phyloP scores from a whole-genome alignment of 2,797 vertebrate genomes.

The Silurus lanzhouensis region DNA sequence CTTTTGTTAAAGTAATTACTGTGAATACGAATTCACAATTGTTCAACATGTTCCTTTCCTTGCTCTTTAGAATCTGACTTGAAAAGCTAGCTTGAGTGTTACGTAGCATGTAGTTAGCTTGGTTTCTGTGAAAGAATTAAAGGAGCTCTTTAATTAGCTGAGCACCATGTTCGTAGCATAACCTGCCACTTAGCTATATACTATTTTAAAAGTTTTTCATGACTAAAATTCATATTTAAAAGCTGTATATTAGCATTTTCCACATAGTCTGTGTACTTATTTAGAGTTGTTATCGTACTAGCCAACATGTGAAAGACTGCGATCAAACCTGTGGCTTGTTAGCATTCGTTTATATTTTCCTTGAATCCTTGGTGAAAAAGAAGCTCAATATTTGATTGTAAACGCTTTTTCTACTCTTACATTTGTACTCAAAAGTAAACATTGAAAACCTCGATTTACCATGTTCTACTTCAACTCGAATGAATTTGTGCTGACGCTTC shows the following conservation, averaged over 20 bases:
- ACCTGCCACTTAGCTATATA: background rate
- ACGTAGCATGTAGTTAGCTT: background rate
- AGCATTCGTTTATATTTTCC: too few relatives aligned
- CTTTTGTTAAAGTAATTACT: background rate
- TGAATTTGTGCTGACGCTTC: too few relatives aligned
- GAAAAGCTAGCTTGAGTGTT: background rate
- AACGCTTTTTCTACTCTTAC: too few relatives aligned
- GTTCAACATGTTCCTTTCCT: background rate
- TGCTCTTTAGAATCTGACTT: background rate
- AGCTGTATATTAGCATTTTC: too few relatives aligned
- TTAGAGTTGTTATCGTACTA: too few relatives aligned
- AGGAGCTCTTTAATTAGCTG: background rate
- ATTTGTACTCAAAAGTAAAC: background rate
- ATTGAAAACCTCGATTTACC: too few relatives aligned
- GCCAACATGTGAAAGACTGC: too few relatives aligned
- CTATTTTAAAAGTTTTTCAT: background rate
- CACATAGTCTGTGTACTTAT: too few relatives aligned
- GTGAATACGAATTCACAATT: background rate
- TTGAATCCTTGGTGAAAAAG: background rate
- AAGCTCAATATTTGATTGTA: too few relatives aligned
- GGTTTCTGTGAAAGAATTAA: background rate
- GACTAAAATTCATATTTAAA: background rate
- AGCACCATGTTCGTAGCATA: background rate
- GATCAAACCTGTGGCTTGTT: too few relatives aligned
- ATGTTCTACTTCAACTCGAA: too few relatives aligned